Conservation (phyloP, 2,888 invertebrate species). For the Pristionchus fissidentatus region DNA sequence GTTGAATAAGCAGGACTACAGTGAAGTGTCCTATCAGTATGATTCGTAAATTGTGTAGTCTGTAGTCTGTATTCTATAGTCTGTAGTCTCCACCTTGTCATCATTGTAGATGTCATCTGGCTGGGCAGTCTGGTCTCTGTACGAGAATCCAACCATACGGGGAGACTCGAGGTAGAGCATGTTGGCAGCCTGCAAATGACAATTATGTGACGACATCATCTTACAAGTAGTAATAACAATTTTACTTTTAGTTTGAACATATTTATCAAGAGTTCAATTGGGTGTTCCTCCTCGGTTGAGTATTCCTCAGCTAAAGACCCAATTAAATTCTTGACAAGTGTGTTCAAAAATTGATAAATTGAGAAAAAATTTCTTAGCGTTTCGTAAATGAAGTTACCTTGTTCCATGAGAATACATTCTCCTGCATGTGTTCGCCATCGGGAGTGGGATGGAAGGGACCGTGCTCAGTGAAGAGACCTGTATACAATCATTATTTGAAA, state of each 20-base stretch:
- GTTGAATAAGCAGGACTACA: no score
- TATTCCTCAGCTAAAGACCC: background rate
- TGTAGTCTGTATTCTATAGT: no score
- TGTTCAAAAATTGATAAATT: background rate
- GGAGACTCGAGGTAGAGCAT: slow-evolving; percentile 79
- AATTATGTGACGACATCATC: no score
- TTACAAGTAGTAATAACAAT: background rate
- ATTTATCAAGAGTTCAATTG: background rate
- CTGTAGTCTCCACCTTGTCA: slow-evolving; percentile 52
- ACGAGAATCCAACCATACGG: slow-evolving; percentile 79
- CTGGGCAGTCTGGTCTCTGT: slow-evolving; percentile 64
- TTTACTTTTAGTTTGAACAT: background rate
- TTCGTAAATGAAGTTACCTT: slow-evolving; percentile 56
- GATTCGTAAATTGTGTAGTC: no score
- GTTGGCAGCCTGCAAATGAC: slow-evolving; percentile 75
- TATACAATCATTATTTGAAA: background rate
- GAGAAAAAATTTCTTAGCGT: background rate
- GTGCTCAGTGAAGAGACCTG: slow-evolving; percentile 77
- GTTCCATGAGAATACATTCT: slow-evolving; percentile 73
- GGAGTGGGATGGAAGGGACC: slow-evolving; percentile 75
- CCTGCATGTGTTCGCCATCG: slow-evolving; percentile 61
- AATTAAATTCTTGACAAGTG: background rate
- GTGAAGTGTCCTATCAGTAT: no score
- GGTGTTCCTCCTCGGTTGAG: background rate
- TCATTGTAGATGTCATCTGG: slow-evolving; percentile 64